These are phyloP conservation scores for Siniperca undulata DNA, from an alignment of 2,797 vertebrate genomes.

Conservation along the genomic window DNA sequence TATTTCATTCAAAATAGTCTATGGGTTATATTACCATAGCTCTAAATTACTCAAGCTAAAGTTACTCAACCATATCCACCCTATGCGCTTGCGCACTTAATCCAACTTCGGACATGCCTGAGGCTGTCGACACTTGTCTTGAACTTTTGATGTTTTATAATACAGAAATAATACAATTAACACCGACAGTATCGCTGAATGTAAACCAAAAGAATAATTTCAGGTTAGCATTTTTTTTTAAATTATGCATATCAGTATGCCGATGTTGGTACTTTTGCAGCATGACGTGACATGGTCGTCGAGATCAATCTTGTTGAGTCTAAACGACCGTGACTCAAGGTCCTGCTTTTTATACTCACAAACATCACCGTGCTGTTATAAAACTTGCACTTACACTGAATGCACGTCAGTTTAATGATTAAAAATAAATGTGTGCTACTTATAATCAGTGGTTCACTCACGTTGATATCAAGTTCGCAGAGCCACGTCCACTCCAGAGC, in stretches of 20 bases:
- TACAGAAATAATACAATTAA: neutral
- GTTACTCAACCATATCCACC: conserved; percentile 5
- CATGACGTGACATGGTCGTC: conserved; percentile 36
- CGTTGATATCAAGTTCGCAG: conserved; percentile 46
- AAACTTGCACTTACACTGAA: rapidly evolving
- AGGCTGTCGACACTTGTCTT: conserved; percentile 5
- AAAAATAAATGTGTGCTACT: neutral
- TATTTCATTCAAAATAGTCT: rapidly evolving
- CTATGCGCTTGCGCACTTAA: conserved; percentile 47
- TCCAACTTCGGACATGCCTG: conserved; percentile 27
- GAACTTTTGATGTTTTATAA: neutral
- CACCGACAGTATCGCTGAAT: rapidly evolving
- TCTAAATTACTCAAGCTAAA: neutral
- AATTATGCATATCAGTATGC: neutral
- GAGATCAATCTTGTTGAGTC: conserved; percentile 16
- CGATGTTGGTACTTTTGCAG: conserved; percentile 3
- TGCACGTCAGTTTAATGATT: rapidly evolving
- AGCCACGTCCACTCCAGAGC: conserved; percentile 68
- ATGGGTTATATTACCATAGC: neutral
- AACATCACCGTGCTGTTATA: rapidly evolving
- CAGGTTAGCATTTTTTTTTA: neutral
- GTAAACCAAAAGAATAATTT: too few species aligned
- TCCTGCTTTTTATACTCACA: conserved; percentile 6
- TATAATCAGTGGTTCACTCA: conserved; percentile 60
- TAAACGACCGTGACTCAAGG: conserved; percentile 58